Evolutionary conservation across 2,888 invertebrate species (phyloP), one percentile per base, ranked within the genome.

Genomic region (Penaeus monodon): DNA sequence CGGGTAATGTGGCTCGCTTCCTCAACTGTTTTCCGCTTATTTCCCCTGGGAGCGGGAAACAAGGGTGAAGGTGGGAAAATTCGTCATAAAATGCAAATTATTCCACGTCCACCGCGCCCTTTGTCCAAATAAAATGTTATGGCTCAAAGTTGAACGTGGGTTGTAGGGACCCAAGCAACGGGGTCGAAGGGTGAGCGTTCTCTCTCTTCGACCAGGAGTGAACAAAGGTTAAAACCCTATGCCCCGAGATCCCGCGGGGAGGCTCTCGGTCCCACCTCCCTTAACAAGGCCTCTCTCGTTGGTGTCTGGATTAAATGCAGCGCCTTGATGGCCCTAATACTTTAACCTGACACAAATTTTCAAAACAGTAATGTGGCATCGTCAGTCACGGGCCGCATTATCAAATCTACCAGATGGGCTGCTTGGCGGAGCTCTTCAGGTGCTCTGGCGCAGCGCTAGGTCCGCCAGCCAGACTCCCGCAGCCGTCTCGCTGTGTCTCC

Each of bases 11-110:
- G n/a, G 24, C 66, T 29, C 78, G 76, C 65, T 84, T 76, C 66
- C 81, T 86, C 82, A 86, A 77, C 81, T 77, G 77, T 74, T 81
- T 83, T 78, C 88, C 82, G 73, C 70, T 85, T 89, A 88, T 88
- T 88, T 89, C 88, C 89, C 89, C 57, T 27, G 85, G 84, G 89
- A 88, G 76, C 73, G 8, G 82, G 83, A 83, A 89, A 89, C 87
- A 89, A 88, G 88, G 85, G 82, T 88, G 85, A 88, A 88, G 88
- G 83, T 88, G 89, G 88, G 83, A 86, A 88, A 88, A 89, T 89
- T 88, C 81, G 89, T 89, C 89, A 89, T 89, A 89, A 89, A 89
- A 89, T 89, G 89, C 89, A 89, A 89, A 89, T 89, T 89, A 89
- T 89, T 82, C 85, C 84, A 70, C 81, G 88, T 84, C 85, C 82